These are phyloP conservation scores for Heliconius melpomene DNA, from an alignment of 1,140 invertebrate genomes.

Conservation along the genomic window DNA sequence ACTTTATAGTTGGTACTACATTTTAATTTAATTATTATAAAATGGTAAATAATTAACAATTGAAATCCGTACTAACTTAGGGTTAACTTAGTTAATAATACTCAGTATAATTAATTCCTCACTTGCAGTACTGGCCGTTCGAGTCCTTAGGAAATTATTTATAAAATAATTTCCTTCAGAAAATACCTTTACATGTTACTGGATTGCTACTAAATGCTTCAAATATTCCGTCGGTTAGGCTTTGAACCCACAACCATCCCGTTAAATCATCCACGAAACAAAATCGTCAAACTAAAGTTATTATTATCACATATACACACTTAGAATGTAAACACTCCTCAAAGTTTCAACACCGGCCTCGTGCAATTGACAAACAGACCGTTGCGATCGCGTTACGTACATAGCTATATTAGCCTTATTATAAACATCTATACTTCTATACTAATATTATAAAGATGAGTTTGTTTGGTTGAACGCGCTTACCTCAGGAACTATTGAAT, in stretches of 20 bases:
- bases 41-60: no score
- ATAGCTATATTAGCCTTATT: slow-evolving; percentile 11
- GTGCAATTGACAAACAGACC: slow-evolving; percentile 41
- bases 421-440: background rate
- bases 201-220: no score
- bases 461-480: no score
- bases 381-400: slow-evolving; percentile 38
- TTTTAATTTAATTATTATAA: background rate
- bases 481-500: no score
- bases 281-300: background rate
- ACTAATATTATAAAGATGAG: background rate
- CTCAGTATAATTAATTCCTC: no score
- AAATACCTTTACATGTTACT: no score
- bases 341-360: slow-evolving; percentile 38
- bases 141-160: no score
- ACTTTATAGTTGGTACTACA: background rate
- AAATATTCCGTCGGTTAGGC: no score
- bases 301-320: background rate
- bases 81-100: no score
- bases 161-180: no score
- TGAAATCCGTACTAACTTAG: no score
- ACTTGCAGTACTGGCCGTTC: no score
- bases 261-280: background rate
- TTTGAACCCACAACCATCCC: background rate
- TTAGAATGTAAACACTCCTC: slow-evolving; percentile 17